Evolutionary conservation across 2,888 invertebrate species (phyloP), one percentile per base, ranked within the genome.

Genomic region (Abscondita cerata): DNA sequence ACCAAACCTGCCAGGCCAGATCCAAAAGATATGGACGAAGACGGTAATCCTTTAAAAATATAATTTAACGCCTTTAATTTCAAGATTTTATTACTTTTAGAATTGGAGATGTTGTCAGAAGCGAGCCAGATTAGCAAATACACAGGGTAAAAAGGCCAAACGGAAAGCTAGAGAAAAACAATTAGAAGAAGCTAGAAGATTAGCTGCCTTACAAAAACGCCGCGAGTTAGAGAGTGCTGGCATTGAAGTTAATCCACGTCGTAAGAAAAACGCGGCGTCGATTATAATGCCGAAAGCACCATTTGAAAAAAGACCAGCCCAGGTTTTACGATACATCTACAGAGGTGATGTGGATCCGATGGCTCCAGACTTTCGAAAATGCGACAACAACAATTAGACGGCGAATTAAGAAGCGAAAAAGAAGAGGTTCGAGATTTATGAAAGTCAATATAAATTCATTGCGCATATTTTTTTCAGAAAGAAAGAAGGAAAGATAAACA

Each of bases 1-100:
- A 99, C 98, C 0, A 99, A 99, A 81, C 99, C 99, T 1, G 99
- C 99, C 0, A 85, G 98, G 52, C 99, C 99, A 1, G 99, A 99
- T 83, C 98, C 98, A 1, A 96, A 98, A 74, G 99, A 99, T 77
- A 99, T 99, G 99, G 99, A 99, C 81, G 98, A 99, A 87, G 98
- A 99, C 86, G 97, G 94, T 93, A n/a, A 67, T 70, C 57, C n/a
- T n/a, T n/a, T n/a, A n/a, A n/a, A n/a, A n/a, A n/a, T n/a, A n/a
- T n/a, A n/a, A n/a, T n/a, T n/a, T n/a, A n/a, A n/a, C n/a, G n/a
- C n/a, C n/a, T n/a, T n/a, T n/a, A n/a, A n/a, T 25, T 25, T 25
- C 2, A 25, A 25, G 6, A 25, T 25, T 6, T 4, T 25, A 25
- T 4, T 25, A 6, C 6, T 73, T 78, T 13, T 73, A 95, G 96